These are phyloP conservation scores for Ptychodera flava DNA, from an alignment of 35 echinoderm and acorn worm species.

Conservation along the genomic window DNA sequence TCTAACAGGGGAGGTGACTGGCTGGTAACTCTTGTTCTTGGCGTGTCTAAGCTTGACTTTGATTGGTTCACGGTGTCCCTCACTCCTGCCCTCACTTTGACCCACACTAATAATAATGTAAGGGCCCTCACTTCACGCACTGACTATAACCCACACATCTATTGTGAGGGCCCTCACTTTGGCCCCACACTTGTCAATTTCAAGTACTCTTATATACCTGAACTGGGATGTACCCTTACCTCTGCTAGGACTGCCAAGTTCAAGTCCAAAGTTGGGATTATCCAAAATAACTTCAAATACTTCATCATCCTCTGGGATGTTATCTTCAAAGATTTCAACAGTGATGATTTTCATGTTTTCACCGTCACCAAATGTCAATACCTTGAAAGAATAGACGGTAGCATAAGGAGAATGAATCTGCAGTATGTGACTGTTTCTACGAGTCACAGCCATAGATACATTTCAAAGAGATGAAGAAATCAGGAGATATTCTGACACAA, in stretches of 20 bases:
- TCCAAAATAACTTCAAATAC: constrained; percentile 82
- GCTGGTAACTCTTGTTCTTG: too few relatives aligned
- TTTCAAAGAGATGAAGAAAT: not conserved
- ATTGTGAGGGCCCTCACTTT: too few relatives aligned
- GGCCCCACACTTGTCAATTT: too few relatives aligned
- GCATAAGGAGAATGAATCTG: not conserved
- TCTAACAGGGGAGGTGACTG: too few relatives aligned
- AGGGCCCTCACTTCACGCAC: too few relatives aligned
- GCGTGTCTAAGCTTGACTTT: too few relatives aligned
- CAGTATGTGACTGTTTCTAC: not conserved
- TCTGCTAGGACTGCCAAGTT: constrained; percentile 71
- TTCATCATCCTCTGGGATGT: constrained; percentile 64
- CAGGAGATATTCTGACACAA: not conserved
- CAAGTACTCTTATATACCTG: too few relatives aligned
- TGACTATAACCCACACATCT: too few relatives aligned
- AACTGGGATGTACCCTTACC: too few relatives aligned
- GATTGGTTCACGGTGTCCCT: too few relatives aligned
- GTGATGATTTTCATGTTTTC: constrained; percentile 51
- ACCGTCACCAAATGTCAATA: constrained; percentile 70
- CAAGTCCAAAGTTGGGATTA: constrained; percentile 78
- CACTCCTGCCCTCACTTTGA: too few relatives aligned
- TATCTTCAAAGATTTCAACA: constrained; percentile 68
- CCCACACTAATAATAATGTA: too few relatives aligned
- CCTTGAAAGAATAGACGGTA: constrained; percentile 15
- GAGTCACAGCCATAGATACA: not conserved